These are phyloP conservation scores for Sparus aurata DNA, from an alignment of 2,797 vertebrate genomes.

Conservation along the genomic window DNA sequence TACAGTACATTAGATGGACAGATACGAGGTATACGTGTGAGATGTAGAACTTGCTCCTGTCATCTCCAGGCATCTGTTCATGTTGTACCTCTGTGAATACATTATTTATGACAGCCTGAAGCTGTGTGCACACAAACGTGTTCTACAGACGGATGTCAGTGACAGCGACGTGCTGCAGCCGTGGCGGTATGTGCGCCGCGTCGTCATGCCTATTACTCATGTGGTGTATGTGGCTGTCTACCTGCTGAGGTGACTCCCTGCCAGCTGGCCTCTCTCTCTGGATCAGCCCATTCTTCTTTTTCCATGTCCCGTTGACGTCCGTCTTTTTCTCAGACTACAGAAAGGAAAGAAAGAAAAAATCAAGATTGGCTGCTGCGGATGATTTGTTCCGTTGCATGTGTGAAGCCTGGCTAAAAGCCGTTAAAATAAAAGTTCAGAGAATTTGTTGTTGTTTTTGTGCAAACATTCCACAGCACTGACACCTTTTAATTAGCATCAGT, in stretches of 20 bases:
- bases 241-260: constrained; percentile 83
- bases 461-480: constrained; percentile 1
- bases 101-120: constrained; percentile 54
- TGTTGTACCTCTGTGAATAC: constrained; percentile 36
- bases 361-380: constrained; percentile 13
- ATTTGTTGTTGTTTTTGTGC: neutral
- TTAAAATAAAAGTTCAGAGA: neutral
- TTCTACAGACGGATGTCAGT: constrained; percentile 38
- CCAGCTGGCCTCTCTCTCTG: constrained; percentile 84
- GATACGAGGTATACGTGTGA: neutral
- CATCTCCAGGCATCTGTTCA: constrained; percentile 27
- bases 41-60: constrained; percentile 5
- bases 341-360: constrained; percentile 14
- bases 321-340: constrained; percentile 74
- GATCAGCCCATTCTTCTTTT: constrained; percentile 84
- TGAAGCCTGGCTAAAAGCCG: neutral
- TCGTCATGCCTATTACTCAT: constrained; percentile 49
- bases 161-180: constrained; percentile 24
- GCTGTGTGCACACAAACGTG: constrained; percentile 11
- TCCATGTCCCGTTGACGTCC: constrained; percentile 69
- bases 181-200: neutral
- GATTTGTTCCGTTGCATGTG: constrained; percentile 9
- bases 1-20: too few relatives aligned
- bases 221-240: constrained; percentile 51
- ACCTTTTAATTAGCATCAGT: constrained; percentile 11